Evolutionary conservation across 2,888 invertebrate genomes (phyloP), one percentile per base, ranked within the genome.

Genomic region (Drosophila lutescens): DNA sequence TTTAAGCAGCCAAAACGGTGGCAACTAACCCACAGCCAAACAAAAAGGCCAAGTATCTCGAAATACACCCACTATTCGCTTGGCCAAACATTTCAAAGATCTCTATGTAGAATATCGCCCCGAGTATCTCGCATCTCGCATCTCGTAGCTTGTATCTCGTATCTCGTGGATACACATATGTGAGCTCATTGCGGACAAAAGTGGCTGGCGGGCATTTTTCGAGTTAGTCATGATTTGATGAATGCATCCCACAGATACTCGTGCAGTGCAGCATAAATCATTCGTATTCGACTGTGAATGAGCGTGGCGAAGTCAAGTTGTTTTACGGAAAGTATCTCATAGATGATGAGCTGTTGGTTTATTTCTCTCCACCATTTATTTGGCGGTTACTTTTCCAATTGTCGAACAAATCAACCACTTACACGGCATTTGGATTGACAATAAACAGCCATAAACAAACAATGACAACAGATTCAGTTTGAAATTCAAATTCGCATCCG

Each of bases 381-480:
- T 12, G 20, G 12, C 43, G 10, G 17, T 12, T 17, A 12, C 43
- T 20, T 9, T 20, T 17, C 17, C 49, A 50, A 36, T 20, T 46
- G 20, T 44, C 40, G 34, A 54, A 15, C 50, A 77, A 75, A 73
- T 60, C 62, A 74, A 65, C 36, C 80, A 80, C 80, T 83, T 79
- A 73, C 63, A 74, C 58, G 74, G 75, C 69, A 74, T 74, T 80
- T 67, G 54, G 41, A 54, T 34, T 38, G 49, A 79, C 69, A 49
- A 49, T 20, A 76, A 30, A 53, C 59, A 56, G 32, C 63, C 44
- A 51, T 51, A 76, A 72, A 75, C 43, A 79, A 65, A 63, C 53
- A 63, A 62, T 59, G 41, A 46, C 50, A 54, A 61, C 75, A 67
- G 68, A 65, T 71, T 74, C 77, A 69, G 63, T 38, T 36, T 4